Percentiles rank a stretch among this genome's conserved stretches.
These are phyloP conservation scores for Idaea aversata DNA, from an alignment of 2,888 invertebrate genomes.

Conservation along the genomic window DNA sequence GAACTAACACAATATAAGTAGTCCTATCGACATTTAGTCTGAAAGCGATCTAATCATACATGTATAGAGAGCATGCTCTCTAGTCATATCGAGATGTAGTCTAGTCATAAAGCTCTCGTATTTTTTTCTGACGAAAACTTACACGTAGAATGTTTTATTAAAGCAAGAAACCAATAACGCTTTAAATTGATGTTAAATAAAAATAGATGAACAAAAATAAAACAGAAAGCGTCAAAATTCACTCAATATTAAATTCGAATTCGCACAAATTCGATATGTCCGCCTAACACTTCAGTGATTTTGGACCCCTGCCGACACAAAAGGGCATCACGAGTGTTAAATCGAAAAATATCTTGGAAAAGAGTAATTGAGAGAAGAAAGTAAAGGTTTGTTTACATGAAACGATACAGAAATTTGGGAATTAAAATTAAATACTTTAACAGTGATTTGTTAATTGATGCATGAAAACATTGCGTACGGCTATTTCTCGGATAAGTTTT, in stretches of 20 bases:
- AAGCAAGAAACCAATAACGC: no score
- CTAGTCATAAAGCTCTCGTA: no score
- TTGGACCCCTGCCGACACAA: constrained; percentile 35
- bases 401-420: background rate
- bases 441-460: no score
- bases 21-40: no score
- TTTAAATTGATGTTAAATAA: background rate
- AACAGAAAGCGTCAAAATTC: constrained; percentile 20
- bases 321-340: constrained; percentile 30
- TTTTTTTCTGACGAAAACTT: no score
- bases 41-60: no score
- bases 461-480: no score
- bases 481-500: no score
- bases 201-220: constrained; percentile 9
- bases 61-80: no score
- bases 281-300: constrained; percentile 25
- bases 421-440: background rate
- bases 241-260: constrained; percentile 27
- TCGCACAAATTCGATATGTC: constrained; percentile 21
- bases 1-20: no score
- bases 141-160: no score
- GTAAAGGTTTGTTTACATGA: background rate
- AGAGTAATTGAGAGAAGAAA: constrained; percentile 39
- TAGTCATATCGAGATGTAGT: no score
- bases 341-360: constrained; percentile 32